These are phyloP conservation scores for Cheirogaleus major DNA, from an alignment of 2,797 vertebrate species.

Conservation along the genomic window DNA sequence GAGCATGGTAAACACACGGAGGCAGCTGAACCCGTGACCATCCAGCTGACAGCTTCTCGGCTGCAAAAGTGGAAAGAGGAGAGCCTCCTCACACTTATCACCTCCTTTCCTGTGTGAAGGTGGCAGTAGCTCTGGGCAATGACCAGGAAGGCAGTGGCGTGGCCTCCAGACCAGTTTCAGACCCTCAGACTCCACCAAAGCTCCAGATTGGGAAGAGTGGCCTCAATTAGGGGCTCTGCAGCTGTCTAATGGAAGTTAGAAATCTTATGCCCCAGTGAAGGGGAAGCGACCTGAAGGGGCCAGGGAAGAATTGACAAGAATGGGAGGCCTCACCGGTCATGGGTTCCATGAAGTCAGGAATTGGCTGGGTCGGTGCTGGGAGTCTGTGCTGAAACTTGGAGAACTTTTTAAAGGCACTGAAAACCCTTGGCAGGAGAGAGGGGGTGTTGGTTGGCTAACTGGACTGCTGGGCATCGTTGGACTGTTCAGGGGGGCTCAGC, in stretches of 20 bases:
- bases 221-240: background rate
- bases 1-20: background rate
- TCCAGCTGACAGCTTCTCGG: background rate
- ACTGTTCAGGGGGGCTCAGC: background rate
- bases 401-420: background rate
- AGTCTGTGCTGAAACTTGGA: background rate
- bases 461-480: background rate
- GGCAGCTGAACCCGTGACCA: background rate
- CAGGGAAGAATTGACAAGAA: background rate
- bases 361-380: background rate
- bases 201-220: background rate
- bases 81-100: fast-evolving
- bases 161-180: background rate
- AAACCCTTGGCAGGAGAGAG: background rate
- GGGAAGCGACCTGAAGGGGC: background rate
- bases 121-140: background rate
- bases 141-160: background rate
- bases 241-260: background rate
- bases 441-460: background rate
- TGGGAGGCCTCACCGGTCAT: fast-evolving
- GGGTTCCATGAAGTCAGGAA: background rate
- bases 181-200: background rate
- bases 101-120: background rate
- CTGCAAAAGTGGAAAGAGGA: background rate
- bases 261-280: background rate